Percentiles rank a stretch among this genome's conserved stretches.
Conservation (phyloP, 1,140 invertebrate species). For the Drusus annulatus region DNA sequence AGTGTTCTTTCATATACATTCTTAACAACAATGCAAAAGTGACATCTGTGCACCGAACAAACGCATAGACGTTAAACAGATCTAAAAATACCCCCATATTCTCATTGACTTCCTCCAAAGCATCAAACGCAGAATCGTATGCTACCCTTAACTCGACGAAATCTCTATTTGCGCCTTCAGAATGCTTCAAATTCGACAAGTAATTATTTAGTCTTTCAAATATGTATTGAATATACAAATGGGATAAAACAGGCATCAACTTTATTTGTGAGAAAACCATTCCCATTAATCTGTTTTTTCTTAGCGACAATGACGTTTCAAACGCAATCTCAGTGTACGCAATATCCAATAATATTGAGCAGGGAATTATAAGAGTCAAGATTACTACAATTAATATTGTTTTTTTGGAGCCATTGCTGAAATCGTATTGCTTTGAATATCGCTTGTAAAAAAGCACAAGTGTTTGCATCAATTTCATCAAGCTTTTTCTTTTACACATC, state of each 20-base stretch:
- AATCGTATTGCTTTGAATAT: slow-evolving; percentile 1
- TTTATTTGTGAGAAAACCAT: not conserved
- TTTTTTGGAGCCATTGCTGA: slow-evolving; percentile 4
- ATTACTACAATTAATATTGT: no score
- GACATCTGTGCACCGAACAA: slow-evolving; percentile 3
- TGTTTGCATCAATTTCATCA: not conserved
- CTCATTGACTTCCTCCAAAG: not conserved
- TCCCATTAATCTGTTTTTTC: not conserved
- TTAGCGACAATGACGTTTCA: not conserved
- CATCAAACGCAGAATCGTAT: not conserved
- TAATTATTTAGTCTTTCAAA: slow-evolving; percentile 19
- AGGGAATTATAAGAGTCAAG: not conserved
- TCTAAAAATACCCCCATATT: not conserved
- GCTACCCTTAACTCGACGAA: not conserved
- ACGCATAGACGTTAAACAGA: not conserved
- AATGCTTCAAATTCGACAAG: not conserved
- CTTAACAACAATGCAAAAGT: not conserved
- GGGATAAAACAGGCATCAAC: not conserved
- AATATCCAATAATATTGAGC: not conserved
- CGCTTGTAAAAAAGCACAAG: not conserved
- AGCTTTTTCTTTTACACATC: not conserved
- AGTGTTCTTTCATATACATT: not conserved
- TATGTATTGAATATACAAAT: not conserved
- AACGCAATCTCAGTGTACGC: no score
- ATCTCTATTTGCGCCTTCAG: not conserved